A percentile compares a stretch with the other conserved stretches of the same genome.
phyloP scores from a whole-genome alignment of 2,797 vertebrate genomes.

The Glossophaga mutica region DNA sequence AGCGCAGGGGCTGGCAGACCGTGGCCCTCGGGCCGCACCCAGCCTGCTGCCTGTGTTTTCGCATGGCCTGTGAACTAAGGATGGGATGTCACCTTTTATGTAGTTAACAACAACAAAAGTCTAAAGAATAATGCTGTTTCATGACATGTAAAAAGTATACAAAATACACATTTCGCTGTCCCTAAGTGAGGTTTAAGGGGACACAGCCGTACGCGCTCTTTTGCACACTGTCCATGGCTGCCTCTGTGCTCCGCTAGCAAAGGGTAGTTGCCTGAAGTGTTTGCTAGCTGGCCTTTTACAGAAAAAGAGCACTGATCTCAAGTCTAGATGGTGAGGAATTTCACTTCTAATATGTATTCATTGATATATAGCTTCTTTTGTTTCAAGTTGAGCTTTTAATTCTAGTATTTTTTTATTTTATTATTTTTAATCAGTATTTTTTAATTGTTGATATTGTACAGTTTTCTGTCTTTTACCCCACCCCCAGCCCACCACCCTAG shows the following conservation, averaged over 20 bases:
- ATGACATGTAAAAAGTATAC: not conserved
- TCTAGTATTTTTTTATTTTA: not conserved
- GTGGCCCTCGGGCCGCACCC: not conserved
- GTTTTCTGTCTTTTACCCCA: too few species aligned
- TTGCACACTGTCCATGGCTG: not conserved
- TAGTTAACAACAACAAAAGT: not conserved
- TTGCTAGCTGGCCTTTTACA: not conserved
- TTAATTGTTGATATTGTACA: too few species aligned
- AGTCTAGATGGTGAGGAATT: not conserved
- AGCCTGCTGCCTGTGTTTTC: not conserved
- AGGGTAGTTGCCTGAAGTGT: not conserved
- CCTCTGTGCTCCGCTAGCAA: not conserved
- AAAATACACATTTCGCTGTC: not conserved
- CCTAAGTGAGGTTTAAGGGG: not conserved
- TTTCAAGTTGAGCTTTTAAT: conserved; percentile 20
- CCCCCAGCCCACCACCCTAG: too few species aligned
- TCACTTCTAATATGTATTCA: not conserved
- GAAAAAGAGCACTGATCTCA: not conserved
- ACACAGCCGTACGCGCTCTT: not conserved
- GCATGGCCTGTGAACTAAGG: not conserved
- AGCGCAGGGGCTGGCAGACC: not conserved
- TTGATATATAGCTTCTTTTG: not conserved
- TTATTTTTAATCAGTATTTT: too few species aligned
- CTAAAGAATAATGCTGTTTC: not conserved
- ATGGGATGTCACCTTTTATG: not conserved